A percentile compares a stretch with the other conserved stretches of the same genome.
These are phyloP conservation scores for Manduca sexta DNA, from an alignment of 1,140 invertebrate genomes.

Conservation along the genomic window DNA sequence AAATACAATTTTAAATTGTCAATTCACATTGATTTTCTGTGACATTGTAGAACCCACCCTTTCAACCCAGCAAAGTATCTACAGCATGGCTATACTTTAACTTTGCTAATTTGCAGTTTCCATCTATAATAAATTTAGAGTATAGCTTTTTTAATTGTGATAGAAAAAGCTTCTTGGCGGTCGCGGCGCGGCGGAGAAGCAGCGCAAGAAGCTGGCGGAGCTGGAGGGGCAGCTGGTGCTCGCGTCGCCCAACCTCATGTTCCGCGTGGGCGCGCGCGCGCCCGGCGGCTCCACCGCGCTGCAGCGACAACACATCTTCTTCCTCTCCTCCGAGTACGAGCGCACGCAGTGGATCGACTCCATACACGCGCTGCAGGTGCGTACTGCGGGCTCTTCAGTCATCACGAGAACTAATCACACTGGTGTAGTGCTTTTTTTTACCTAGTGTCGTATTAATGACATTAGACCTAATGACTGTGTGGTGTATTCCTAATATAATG, in stretches of 20 bases:
- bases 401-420: too few relatives aligned
- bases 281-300: slow-evolving; percentile 77
- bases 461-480: too few relatives aligned
- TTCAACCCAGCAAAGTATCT: too few relatives aligned
- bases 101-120: too few relatives aligned
- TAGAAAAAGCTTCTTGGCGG: slow-evolving; percentile 77
- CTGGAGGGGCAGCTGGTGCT: slow-evolving; percentile 91
- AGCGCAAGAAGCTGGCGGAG: slow-evolving; percentile 90
- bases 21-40: too few relatives aligned
- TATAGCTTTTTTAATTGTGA: neutral
- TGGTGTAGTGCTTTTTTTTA: too few relatives aligned
- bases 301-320: slow-evolving; percentile 86
- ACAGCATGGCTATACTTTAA: too few relatives aligned
- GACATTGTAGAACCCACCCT: too few relatives aligned
- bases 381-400: neutral
- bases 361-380: slow-evolving; percentile 84
- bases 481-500: too few relatives aligned
- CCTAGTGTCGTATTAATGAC: too few relatives aligned
- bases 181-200: slow-evolving; percentile 86
- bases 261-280: slow-evolving; percentile 69
- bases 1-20: too few relatives aligned
- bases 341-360: slow-evolving; percentile 94
- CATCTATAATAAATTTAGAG: too few relatives aligned
- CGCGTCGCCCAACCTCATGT: slow-evolving; percentile 90
- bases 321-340: slow-evolving; percentile 95